phyloP scores from a whole-genome alignment of 2,888 invertebrate species.

The Pollenia angustigena region DNA sequence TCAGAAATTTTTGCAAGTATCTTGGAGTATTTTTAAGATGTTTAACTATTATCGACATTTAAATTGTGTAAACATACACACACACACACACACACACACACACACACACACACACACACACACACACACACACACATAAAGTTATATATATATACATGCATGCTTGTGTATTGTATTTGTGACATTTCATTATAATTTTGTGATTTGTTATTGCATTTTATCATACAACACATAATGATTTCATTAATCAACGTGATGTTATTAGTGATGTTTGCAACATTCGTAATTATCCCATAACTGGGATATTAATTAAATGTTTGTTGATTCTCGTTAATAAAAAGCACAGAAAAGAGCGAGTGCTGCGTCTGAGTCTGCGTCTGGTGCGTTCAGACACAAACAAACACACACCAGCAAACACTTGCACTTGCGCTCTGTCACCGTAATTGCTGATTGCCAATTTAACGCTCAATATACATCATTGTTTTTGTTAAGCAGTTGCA shows the following conservation, averaged over 20 bases:
- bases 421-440: slow-evolving; percentile 47
- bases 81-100: not conserved
- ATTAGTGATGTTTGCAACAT: slow-evolving; percentile 66
- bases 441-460: slow-evolving; percentile 73
- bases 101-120: not conserved
- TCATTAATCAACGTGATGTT: slow-evolving; percentile 74
- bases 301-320: slow-evolving; percentile 71
- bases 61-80: slow-evolving; percentile 32
- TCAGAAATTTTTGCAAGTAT: slow-evolving; percentile 38
- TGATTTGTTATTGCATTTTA: slow-evolving; percentile 71
- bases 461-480: slow-evolving; percentile 61
- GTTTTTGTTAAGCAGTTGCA: slow-evolving; percentile 61
- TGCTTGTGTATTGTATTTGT: slow-evolving; percentile 11
- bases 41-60: slow-evolving; percentile 48
- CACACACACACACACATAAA: not conserved
- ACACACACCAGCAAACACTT: not conserved
- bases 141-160: no score
- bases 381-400: slow-evolving; percentile 13
- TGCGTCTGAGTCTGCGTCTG: slow-evolving; percentile 23
- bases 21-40: slow-evolving; percentile 60
- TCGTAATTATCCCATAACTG: slow-evolving; percentile 74
- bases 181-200: slow-evolving; percentile 69
- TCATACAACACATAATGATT: slow-evolving; percentile 72
- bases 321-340: not conserved
- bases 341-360: not conserved